phyloP scores from a whole-genome alignment of 2,113 vertebrate species.

The Tachysurus vachellii region DNA sequence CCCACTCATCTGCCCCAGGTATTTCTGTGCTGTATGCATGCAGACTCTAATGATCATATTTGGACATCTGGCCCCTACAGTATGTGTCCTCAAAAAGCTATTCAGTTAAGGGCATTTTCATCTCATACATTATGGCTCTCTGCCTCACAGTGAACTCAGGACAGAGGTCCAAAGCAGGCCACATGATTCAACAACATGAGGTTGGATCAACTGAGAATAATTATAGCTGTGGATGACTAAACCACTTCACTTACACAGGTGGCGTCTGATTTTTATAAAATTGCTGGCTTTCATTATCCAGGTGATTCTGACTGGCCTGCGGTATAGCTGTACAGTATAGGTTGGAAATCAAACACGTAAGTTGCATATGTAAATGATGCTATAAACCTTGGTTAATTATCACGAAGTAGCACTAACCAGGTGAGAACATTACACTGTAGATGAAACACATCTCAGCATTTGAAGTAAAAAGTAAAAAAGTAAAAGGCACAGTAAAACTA shows the following conservation, averaged over 20 bases:
- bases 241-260: not conserved
- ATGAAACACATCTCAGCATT: not conserved
- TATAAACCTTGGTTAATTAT: not conserved
- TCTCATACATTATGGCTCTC: not conserved
- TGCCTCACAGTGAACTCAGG: not conserved
- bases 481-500: not conserved
- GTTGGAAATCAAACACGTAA: no score
- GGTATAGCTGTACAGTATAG: not conserved
- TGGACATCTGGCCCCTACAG: not conserved
- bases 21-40: not conserved
- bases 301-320: no score
- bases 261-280: not conserved
- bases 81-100: not conserved
- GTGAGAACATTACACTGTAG: no score
- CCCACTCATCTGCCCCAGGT: not conserved
- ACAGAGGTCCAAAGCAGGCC: not conserved
- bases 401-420: not conserved
- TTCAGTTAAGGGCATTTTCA: not conserved
- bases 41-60: not conserved
- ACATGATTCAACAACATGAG: not conserved
- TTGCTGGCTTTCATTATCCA: not conserved
- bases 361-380: not conserved
- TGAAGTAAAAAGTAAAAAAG: not conserved
- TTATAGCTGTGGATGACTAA: not conserved
- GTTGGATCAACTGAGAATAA: not conserved